Conservation (phyloP, 2,113 vertebrate species). For the Sterna hirundo region DNA sequence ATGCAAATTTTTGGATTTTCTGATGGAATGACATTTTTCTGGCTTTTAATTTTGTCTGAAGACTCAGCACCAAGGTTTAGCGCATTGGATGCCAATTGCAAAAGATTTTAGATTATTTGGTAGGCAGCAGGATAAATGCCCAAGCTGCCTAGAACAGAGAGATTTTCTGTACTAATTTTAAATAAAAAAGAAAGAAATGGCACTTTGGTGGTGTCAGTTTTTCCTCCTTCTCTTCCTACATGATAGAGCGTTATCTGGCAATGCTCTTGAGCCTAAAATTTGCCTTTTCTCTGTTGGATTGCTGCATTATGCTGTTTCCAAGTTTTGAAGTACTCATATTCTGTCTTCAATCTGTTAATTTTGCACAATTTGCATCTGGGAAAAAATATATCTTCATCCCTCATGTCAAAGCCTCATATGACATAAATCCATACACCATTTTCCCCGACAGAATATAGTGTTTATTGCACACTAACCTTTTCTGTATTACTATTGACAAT, state of each 20-base stretch:
- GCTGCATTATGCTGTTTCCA: background rate
- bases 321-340: background rate
- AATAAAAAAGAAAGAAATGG: background rate
- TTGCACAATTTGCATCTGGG: background rate
- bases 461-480: background rate
- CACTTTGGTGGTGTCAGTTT: background rate
- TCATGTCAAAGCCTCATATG: background rate
- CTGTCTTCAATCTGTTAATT: background rate
- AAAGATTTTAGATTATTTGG: background rate
- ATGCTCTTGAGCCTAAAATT: background rate
- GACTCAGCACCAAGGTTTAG: background rate
- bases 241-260: background rate
- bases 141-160: background rate
- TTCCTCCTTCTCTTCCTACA: background rate
- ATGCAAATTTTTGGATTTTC: background rate
- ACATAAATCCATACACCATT: background rate
- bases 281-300: slow-evolving; percentile 16
- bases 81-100: background rate
- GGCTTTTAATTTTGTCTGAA: slow-evolving; percentile 28
- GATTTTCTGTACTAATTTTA: slow-evolving; percentile 1
- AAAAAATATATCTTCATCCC: background rate
- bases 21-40: slow-evolving; percentile 5
- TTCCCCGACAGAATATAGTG: background rate
- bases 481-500: background rate
- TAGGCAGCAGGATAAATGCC: background rate